Percentiles rank a stretch among this genome's conserved stretches.
phyloP scores from a whole-genome alignment of 2,113 vertebrate genomes.

The Urocynchramus pylzowi region DNA sequence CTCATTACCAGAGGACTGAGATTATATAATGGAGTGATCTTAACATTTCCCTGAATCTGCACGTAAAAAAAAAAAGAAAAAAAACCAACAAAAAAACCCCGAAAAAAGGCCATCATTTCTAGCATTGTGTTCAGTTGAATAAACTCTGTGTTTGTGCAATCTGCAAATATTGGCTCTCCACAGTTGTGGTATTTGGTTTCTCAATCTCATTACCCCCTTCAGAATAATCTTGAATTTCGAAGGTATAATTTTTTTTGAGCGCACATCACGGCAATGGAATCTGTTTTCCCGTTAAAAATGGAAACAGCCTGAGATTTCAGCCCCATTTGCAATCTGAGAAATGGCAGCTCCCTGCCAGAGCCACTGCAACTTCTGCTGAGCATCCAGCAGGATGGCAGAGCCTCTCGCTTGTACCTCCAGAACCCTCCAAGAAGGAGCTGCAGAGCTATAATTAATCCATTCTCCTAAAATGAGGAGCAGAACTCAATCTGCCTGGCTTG shows the following conservation, averaged over 20 bases:
- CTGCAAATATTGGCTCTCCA: conserved; percentile 41
- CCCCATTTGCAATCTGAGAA: neutral
- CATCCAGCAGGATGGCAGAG: neutral
- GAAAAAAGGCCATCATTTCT: neutral
- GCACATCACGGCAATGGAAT: neutral
- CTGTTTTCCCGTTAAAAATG: neutral
- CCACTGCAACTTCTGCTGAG: conserved; percentile 8
- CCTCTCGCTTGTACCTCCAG: neutral
- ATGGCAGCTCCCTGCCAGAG: conserved; percentile 28
- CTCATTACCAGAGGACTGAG: neutral
- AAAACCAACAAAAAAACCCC: neutral
- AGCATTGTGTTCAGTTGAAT: conserved; percentile 22
- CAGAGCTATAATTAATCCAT: conserved; percentile 41
- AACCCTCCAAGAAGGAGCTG: neutral
- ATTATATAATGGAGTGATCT: conserved; percentile 15
- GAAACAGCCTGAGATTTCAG: neutral
- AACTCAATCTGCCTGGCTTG: neutral
- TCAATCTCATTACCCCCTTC: neutral
- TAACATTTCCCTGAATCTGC: conserved; percentile 29
- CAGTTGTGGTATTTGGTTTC: neutral
- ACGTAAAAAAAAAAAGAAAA: neutral
- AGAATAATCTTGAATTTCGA: neutral
- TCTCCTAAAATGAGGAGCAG: neutral
- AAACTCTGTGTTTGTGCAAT: conserved; percentile 41
- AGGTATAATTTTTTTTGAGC: neutral